Conservation (phyloP, 2,113 vertebrate genomes). For the Balaenoptera acutorostrata region DNA sequence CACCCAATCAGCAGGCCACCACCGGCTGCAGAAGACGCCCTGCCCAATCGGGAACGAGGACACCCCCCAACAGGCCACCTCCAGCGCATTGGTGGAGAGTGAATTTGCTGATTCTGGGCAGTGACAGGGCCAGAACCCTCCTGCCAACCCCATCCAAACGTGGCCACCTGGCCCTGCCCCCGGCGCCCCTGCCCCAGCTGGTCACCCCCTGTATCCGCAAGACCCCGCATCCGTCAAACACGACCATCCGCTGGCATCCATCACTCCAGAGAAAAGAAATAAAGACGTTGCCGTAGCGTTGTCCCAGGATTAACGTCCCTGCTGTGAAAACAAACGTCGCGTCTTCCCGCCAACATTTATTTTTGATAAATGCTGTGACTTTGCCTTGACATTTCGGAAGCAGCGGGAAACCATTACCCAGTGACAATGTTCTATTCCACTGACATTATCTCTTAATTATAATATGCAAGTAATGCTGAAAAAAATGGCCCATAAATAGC, state of each 20-base stretch:
- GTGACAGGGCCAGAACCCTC: background rate
- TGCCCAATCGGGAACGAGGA: background rate
- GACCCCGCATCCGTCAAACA: background rate
- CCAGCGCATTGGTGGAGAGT: fast-evolving
- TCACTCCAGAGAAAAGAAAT: conserved; percentile 16
- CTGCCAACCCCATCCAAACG: background rate
- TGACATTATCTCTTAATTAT: conserved; percentile 83
- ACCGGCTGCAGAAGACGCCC: background rate
- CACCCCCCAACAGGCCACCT: background rate
- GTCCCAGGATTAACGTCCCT: conserved; percentile 66
- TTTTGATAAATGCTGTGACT: conserved; percentile 78
- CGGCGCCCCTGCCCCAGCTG: fast-evolving
- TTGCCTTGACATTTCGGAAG: conserved; percentile 75
- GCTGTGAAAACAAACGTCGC: conserved; percentile 68
- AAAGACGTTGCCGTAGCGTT: background rate
- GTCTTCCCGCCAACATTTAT: conserved; percentile 49
- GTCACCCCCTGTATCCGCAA: fast-evolving
- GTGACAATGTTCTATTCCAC: conserved; percentile 74
- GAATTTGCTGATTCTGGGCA: background rate
- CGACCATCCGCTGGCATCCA: background rate
- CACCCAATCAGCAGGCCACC: background rate
- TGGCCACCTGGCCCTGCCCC: background rate
- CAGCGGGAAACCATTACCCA: conserved; percentile 76
- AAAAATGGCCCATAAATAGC: conserved; percentile 66
- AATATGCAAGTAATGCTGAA: conserved; percentile 68